Evolutionary conservation across 2,113 vertebrate species (phyloP), one percentile per base, ranked within the genome.

Genomic region (Gambusia holbrooki): DNA sequence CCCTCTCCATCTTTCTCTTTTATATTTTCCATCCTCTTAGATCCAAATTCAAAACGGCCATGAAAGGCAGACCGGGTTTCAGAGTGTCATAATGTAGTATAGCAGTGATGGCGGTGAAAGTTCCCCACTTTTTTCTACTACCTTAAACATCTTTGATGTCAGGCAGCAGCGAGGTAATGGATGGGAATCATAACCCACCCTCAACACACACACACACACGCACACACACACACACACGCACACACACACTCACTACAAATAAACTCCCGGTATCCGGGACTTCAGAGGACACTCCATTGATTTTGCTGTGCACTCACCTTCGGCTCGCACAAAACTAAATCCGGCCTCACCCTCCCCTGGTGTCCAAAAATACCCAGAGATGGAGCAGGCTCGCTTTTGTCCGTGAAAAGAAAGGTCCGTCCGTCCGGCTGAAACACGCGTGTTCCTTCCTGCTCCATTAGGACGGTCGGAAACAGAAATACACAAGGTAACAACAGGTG

Each of bases 161-260:
- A 79, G 75, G 78, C 79, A 86, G 86, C 85, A 81, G 81, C 67
- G 82, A 76, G 69, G 82, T 88, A 88, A 90, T 89, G 87, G 86
- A 81, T 65, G 48, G 69, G 77, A 84, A 63, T 81, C 79, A 79
- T 58, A 33, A 37, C 61, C 27, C 30, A 37, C 35, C 35, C 10
- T 37, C 35, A 37, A 37, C 35, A 37, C 10, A 37, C 35, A 37
- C 35, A 12, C 2, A 11, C 35, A 10, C 9, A 35, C 35, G 10
- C 33, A 1, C 33, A 5, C 32, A 5, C 32, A 0, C 32, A 0
- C 32, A 7, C 33, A 1, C 33, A 33, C 33, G 8, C 33, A 33
- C 33, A 9, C 33, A 35, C 7, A 9, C 33, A 11, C 35, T 37
- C 35, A 2, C 42, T 30, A 17, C 15, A 25, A 11, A n/a, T 1